Evolutionary conservation across 1,140 invertebrate species (phyloP).

Genomic region (Parasteatoda tepidariorum): DNA sequence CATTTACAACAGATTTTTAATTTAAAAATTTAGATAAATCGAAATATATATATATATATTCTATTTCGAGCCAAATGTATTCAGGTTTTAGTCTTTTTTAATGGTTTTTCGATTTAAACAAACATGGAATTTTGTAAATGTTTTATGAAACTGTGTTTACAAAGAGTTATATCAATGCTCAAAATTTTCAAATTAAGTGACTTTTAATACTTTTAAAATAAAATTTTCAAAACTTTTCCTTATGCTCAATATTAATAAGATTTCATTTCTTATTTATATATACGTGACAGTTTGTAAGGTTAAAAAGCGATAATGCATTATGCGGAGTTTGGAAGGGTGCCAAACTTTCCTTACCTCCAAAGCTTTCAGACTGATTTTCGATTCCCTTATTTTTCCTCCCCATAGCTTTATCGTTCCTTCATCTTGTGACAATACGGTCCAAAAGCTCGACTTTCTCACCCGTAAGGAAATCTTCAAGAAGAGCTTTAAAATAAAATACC

Average conservation of each 20-base stretch:
- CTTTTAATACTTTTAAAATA: no score
- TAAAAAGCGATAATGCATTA: not conserved
- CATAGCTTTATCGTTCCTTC: constrained; percentile 30
- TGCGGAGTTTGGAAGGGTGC: constrained; percentile 32
- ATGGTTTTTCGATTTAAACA: no score
- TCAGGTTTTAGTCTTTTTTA: no score
- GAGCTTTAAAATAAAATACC: not conserved
- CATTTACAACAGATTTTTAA: no score
- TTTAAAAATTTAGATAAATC: no score
- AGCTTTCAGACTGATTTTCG: not conserved
- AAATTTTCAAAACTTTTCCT: not conserved
- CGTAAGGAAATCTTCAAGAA: not conserved
- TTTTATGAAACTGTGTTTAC: no score
- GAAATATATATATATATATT: no score
- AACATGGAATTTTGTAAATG: no score
- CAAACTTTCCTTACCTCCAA: not conserved
- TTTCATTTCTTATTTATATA: not conserved
- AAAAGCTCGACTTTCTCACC: constrained; percentile 23
- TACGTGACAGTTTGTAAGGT: not conserved
- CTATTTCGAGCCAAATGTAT: no score
- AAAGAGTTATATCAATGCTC: no score
- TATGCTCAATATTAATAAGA: not conserved
- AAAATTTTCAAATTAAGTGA: no score
- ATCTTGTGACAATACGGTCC: constrained; percentile 22
- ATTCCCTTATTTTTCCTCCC: not conserved